These are phyloP conservation scores for Cyanoderma ruficeps DNA, from an alignment of 2,113 vertebrate species.

Conservation along the genomic window DNA sequence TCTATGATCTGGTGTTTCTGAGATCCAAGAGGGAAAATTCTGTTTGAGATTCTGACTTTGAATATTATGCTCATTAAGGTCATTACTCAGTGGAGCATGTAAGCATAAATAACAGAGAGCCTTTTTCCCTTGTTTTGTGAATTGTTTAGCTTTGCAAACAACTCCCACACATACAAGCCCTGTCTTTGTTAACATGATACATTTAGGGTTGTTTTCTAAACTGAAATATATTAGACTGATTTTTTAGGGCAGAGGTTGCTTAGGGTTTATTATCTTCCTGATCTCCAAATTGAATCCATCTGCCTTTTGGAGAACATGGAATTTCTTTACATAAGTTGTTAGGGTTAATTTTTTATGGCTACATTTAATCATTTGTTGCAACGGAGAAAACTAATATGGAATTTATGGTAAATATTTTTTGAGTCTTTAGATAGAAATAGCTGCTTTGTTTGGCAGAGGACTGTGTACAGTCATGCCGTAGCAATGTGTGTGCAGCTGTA, in stretches of 20 bases:
- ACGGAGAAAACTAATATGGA: background rate
- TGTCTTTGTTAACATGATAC: background rate
- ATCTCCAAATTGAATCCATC: background rate
- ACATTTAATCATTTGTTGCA: background rate
- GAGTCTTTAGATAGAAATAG: background rate
- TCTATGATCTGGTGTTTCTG: background rate
- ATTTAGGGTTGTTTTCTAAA: background rate
- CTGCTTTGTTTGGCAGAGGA: background rate
- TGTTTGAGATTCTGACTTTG: constrained; percentile 28
- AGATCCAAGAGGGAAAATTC: constrained; percentile 1
- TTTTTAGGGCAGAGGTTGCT: background rate
- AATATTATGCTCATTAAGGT: constrained; percentile 39
- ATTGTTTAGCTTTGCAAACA: constrained; percentile 37
- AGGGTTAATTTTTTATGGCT: background rate
- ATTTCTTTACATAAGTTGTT: background rate
- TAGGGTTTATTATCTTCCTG: background rate
- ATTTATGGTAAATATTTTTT: constrained; percentile 22
- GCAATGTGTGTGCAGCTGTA: background rate
- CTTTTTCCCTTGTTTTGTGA: background rate
- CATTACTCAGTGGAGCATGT: constrained; percentile 34
- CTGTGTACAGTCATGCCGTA: background rate
- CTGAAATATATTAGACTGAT: background rate
- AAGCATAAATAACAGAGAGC: constrained; percentile 2
- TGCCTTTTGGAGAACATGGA: background rate
- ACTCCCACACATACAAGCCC: background rate